Percentiles rank a stretch among this genome's conserved stretches.
phyloP scores from a whole-genome alignment of 2,113 vertebrate species.

The Erpornis zantholeuca region DNA sequence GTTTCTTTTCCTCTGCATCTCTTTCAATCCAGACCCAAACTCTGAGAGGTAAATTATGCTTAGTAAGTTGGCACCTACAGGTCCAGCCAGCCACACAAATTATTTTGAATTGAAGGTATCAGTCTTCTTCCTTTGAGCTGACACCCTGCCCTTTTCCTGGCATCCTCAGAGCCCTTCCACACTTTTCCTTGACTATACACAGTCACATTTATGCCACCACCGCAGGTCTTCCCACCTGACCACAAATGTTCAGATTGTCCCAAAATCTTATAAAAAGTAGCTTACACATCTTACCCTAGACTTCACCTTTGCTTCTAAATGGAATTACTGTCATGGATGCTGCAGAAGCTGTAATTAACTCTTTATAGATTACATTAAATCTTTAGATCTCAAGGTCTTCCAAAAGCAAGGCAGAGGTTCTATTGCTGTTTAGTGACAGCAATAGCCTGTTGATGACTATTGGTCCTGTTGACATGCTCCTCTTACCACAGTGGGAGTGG shows the following conservation, averaged over 20 bases:
- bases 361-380: not conserved
- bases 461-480: no score
- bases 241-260: not conserved
- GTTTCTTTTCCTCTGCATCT: not conserved
- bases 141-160: not conserved
- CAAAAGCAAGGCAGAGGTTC: not conserved
- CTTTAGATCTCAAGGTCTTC: not conserved
- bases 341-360: not conserved
- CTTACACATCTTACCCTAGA: not conserved
- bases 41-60: fast-evolving
- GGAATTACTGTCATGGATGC: not conserved
- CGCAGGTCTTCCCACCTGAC: fast-evolving
- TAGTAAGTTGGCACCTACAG: not conserved
- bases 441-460: not conserved
- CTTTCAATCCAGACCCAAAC: not conserved
- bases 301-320: not conserved
- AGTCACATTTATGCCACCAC: not conserved
- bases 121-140: not conserved
- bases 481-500: not conserved
- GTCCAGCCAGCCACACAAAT: not conserved
- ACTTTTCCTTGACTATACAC: fast-evolving
- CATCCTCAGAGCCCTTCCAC: not conserved
- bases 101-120: not conserved
- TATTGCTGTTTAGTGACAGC: not conserved
- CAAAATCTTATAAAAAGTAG: not conserved